Evolutionary conservation across 2,113 vertebrate species (phyloP), one percentile per base, ranked within the genome.

Genomic region (Microcebus tavaratra): DNA sequence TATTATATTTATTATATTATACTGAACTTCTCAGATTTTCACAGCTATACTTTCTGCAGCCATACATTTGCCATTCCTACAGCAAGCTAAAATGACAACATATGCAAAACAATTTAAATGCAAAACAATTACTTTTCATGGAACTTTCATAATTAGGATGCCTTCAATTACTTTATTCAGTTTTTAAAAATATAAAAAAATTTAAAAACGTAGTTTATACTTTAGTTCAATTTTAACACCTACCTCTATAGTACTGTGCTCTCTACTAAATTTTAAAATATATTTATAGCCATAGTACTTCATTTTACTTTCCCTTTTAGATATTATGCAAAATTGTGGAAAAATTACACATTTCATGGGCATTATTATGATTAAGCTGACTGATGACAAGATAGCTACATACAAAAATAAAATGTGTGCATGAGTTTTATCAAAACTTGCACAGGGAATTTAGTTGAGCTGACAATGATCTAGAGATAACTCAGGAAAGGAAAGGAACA

Each of bases 101-200:
- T 42, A 42, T 42, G 39, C 39, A 5, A 42, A 42, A 42, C 39
- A 42, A 42, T 42, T 42, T 97, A 99, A 93, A 42, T 42, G 39
- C 39, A 42, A 42, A 42, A 42, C 39, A 42, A 42, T 42, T 42
- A 42, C 39, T 42, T 42, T 5, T 42, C 39, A 42, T 42, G 39
- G 39, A 42, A 42, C 39, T 42, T 42, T 42, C 39, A 42, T 42
- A 42, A 42, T 42, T 42, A 42, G 39, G 39, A 42, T 42, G 39
- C 39, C 39, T 42, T 42, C 39, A 42, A 42, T 42, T 42, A 42
- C 39, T 42, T 42, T 42, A 42, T 42, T 42, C 39, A 42, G 39
- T 42, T 42, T 42, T 42, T 42, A 42, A 42, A 90, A 55, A 83
- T 27, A 61, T 1, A 73, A 50, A 42, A 42, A 23, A 48, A 14